phyloP scores from a whole-genome alignment of 2,113 vertebrate genomes.

The Tinamus guttatus region DNA sequence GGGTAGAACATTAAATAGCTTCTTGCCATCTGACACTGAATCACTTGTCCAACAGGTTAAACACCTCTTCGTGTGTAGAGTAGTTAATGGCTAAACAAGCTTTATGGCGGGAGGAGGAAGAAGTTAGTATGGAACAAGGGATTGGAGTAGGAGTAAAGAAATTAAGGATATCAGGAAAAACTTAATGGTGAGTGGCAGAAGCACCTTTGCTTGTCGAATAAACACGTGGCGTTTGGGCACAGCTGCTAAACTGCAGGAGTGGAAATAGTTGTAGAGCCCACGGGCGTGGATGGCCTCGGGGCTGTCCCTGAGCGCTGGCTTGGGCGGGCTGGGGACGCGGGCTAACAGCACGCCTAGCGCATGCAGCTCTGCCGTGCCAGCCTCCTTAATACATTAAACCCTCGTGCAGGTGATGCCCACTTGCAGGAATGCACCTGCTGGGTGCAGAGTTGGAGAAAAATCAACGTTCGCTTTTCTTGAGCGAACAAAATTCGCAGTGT shows the following conservation, averaged over 20 bases:
- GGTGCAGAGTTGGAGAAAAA: neutral
- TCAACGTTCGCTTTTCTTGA: accelerated
- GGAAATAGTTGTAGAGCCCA: neutral
- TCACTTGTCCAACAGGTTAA: conserved; percentile 59
- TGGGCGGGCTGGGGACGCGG: neutral
- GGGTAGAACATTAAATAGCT: neutral
- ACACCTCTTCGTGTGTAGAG: conserved; percentile 19
- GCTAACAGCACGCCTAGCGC: neutral
- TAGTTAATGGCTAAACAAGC: conserved; percentile 41
- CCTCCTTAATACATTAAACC: neutral
- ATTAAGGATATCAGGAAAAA: conserved; percentile 16
- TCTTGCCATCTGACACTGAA: neutral
- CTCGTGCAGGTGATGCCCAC: neutral
- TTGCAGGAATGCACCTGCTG: neutral
- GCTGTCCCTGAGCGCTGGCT: neutral
- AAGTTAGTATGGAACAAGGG: conserved; percentile 60
- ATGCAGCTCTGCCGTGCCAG: neutral
- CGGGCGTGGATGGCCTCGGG: neutral
- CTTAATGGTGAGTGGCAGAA: conserved; percentile 57
- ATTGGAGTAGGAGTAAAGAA: conserved; percentile 37
- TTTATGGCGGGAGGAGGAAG: conserved; percentile 54
- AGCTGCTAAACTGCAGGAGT: neutral
- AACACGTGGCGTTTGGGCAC: neutral
- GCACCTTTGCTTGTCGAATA: conserved; percentile 10
- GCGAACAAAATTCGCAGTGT: neutral